Evolutionary conservation across 2,797 vertebrate species (phyloP).

Genomic region (Rhinatrema bivittatum): DNA sequence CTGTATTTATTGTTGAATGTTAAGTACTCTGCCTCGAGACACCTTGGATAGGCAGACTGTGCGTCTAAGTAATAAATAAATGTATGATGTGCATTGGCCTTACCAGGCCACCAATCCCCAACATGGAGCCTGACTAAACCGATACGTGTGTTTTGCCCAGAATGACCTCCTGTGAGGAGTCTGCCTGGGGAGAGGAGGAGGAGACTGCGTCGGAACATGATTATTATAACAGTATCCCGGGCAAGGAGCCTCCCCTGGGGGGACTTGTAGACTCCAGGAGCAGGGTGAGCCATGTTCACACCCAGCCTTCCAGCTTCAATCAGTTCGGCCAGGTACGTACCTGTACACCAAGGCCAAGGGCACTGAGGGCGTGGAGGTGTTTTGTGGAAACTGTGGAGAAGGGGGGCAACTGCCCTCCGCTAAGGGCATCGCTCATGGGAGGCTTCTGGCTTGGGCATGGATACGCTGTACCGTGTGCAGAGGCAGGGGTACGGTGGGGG

Average conservation of each 20-base stretch:
- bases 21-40: too few species aligned
- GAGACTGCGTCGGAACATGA: slow-evolving; percentile 66
- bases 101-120: too few species aligned
- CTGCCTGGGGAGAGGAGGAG: slow-evolving; percentile 77
- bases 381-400: background rate
- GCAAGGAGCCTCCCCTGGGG: slow-evolving; percentile 87
- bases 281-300: slow-evolving; percentile 54
- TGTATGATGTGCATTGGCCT: too few species aligned
- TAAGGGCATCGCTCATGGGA: too few species aligned
- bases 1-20: too few species aligned
- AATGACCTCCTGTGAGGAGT: slow-evolving; percentile 63
- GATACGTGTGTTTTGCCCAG: too few species aligned
- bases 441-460: too few species aligned
- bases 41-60: too few species aligned
- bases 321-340: slow-evolving; percentile 59
- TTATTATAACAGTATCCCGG: slow-evolving; percentile 95
- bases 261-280: slow-evolving; percentile 87
- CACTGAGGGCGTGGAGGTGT: background rate
- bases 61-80: too few species aligned
- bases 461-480: too few species aligned
- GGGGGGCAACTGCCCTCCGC: slow-evolving; percentile 2
- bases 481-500: too few species aligned
- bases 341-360: background rate
- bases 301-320: slow-evolving; percentile 45
- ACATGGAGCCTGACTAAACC: too few species aligned